Base-by-base conservation (phyloP, 2,888 invertebrate species). In the Seira musarum region DNA sequence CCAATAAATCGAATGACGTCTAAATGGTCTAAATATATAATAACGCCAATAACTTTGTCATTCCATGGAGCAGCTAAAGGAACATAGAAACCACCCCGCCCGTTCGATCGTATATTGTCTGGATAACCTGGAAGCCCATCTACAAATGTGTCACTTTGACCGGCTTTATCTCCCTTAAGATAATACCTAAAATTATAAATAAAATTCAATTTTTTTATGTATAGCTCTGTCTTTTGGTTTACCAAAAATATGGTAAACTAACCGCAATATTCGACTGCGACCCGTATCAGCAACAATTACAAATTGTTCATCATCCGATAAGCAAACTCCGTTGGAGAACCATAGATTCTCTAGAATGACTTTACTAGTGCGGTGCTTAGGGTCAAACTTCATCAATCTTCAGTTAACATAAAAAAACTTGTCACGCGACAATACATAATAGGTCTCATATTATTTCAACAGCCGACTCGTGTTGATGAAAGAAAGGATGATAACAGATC, bases 241-340 rank as follows among this genome's bases (percentile, higher is more conserved):
- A n/a, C n/a, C n/a, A n/a, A 35, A 35, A 25, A 2, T 49, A n/a
- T n/a, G n/a, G n/a, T n/a, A n/a, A n/a, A n/a, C n/a, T 10, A 67
- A 81, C 84, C 80, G 73, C 2, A 46, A 19, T 13, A 84, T 71
- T 19, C 81, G 72, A 22, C 75, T 57, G 15, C 68, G 75, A 21
- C 70, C 91, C 0, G 93, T 92, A 89, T 98, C 98, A 0, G 93
- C 89, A 0, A 97, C 92, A 30, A 99, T 89, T 1, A 98, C 88
- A 87, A 94, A 96, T 81, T 94, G 93, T 88, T 95, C 94, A 87
- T 96, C 93, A 3, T 93, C 92, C 15, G 96, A 94, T 0, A 98
- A 87, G 68, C 91, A 92, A 30, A 99, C 89, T 19, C 99, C 98
- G 89, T 99, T 99, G 0, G 98, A 91, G 89, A 98, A 97, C 89